A percentile compares a stretch with the other conserved stretches of the same genome.
Conservation (phyloP, 2,113 vertebrate species). For the Pitta sordida region DNA sequence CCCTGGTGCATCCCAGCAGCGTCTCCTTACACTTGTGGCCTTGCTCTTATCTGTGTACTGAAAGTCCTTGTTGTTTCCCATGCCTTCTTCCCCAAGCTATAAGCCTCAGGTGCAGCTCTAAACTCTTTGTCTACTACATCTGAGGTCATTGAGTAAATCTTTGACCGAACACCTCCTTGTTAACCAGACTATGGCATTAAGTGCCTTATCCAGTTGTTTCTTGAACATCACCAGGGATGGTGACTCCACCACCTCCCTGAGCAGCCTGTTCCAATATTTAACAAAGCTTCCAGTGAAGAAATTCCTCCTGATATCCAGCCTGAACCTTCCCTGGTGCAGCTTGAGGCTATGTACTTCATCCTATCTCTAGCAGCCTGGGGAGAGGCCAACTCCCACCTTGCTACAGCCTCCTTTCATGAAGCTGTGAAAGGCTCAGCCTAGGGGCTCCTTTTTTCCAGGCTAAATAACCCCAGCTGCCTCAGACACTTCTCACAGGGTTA, state of each 20-base stretch:
- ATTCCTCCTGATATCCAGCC: not conserved
- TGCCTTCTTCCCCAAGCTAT: no score
- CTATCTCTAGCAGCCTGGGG: not conserved
- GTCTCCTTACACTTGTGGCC: no score
- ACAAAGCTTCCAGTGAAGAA: not conserved
- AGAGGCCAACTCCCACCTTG: not conserved
- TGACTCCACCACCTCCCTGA: not conserved
- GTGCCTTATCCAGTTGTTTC: not conserved
- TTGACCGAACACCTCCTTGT: not conserved
- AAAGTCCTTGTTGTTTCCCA: no score
- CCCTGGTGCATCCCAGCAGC: no score
- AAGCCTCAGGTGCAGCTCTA: no score
- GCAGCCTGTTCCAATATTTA: not conserved
- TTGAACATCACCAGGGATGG: not conserved
- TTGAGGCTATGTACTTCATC: not conserved
- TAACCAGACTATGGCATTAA: not conserved
- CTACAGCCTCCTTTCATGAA: not conserved
- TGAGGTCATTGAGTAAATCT: not conserved
- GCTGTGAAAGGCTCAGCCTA: not conserved
- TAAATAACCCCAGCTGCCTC: not conserved
- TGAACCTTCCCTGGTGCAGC: not conserved
- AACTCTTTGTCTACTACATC: no score
- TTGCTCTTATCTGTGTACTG: no score
- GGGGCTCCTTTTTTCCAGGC: not conserved
- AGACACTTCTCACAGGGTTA: not conserved